These are phyloP conservation scores for Varroa destructor DNA, from an alignment of 1,140 invertebrate species.

Conservation along the genomic window DNA sequence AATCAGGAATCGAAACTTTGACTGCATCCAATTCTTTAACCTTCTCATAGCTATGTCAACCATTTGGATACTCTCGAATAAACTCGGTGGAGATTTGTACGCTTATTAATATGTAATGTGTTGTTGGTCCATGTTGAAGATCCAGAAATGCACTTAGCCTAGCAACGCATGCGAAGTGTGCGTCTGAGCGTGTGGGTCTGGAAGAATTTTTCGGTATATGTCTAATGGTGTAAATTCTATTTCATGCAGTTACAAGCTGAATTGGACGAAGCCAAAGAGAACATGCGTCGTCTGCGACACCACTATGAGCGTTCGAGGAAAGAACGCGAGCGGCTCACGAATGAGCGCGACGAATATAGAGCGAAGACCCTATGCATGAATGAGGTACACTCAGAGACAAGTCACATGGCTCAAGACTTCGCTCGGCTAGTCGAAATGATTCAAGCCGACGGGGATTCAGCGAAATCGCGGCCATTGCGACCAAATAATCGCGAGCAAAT, in stretches of 20 bases:
- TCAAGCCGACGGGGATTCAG: constrained; percentile 11
- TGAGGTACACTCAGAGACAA: constrained; percentile 17
- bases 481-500: constrained; percentile 12
- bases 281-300: constrained; percentile 76
- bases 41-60: too few relatives aligned
- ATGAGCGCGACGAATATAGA: constrained; percentile 44
- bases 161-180: too few relatives aligned
- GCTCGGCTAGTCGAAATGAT: constrained; percentile 9
- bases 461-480: constrained; percentile 7
- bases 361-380: constrained; percentile 15
- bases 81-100: too few relatives aligned
- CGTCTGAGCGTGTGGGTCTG: too few relatives aligned
- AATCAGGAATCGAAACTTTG: too few relatives aligned
- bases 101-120: too few relatives aligned
- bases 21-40: too few relatives aligned
- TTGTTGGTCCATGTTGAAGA: too few relatives aligned
- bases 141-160: too few relatives aligned
- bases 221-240: constrained; percentile 1
- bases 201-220: too few relatives aligned
- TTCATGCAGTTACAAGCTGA: constrained; percentile 61
- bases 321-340: constrained; percentile 69
- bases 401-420: constrained; percentile 16
- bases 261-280: constrained; percentile 68
- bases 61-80: too few relatives aligned
- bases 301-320: constrained; percentile 74